Evolutionary conservation across 30 jellyfish, hydroid and myxozoan species (phyloP).

Genomic region (Hydractinia symbiolongicarpus): DNA sequence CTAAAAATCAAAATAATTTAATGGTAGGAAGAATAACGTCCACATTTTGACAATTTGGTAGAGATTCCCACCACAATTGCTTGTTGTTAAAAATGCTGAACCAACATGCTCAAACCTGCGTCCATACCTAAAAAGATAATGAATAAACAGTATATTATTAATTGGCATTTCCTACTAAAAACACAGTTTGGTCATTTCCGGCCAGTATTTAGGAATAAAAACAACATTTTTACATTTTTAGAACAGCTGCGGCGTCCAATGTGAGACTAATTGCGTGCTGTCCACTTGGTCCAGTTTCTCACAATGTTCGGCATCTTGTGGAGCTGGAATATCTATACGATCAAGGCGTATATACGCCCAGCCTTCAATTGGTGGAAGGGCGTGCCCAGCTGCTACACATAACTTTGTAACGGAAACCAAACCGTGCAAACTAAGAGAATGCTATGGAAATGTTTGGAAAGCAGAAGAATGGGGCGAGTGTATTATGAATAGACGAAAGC

Average conservation of each 20-base stretch:
- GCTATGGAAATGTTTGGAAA: not conserved
- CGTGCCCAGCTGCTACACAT: not conserved
- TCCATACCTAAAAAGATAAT: too few species aligned
- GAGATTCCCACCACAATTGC: too few species aligned
- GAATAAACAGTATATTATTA: too few species aligned
- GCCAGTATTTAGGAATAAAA: too few species aligned
- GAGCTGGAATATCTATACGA: constrained; percentile 1
- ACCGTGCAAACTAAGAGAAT: not conserved
- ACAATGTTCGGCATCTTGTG: constrained; percentile 14
- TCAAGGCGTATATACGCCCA: not conserved
- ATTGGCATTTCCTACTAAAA: too few species aligned
- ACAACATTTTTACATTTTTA: not conserved
- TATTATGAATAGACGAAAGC: not conserved
- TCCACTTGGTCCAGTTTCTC: not conserved
- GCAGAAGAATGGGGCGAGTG: constrained; percentile 5
- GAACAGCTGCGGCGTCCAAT: not conserved
- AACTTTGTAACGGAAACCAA: not conserved
- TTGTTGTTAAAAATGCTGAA: too few species aligned
- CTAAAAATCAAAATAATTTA: too few species aligned
- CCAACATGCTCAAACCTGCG: too few species aligned
- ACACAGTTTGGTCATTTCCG: too few species aligned
- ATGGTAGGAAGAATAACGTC: too few species aligned
- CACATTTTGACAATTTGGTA: too few species aligned
- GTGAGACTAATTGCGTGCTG: not conserved
- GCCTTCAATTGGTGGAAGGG: not conserved